Percentiles rank a stretch among this genome's conserved stretches.
Conservation (phyloP, 2,113 vertebrate genomes). For the Butorides virescens region DNA sequence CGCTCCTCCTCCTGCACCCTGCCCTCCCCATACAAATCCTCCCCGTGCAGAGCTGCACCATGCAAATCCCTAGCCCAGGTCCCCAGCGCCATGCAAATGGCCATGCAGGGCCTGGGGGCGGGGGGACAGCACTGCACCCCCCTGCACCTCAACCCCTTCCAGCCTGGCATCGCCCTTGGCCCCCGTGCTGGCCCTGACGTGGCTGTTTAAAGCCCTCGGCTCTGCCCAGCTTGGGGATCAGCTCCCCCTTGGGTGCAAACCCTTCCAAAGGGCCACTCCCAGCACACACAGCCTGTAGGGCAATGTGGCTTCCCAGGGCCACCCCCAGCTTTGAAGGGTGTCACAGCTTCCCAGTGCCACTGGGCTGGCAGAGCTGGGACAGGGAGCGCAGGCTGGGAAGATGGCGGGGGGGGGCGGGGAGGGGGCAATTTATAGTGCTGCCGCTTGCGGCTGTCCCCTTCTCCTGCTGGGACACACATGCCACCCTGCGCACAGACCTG, state of each 20-base stretch:
- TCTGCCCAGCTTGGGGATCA: rapidly evolving
- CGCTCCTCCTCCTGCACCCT: background rate
- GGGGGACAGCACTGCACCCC: rapidly evolving
- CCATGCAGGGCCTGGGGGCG: background rate
- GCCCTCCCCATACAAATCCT: constrained; percentile 2
- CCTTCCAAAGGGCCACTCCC: background rate
- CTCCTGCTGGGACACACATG: background rate
- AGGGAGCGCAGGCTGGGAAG: background rate
- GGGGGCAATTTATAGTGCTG: background rate
- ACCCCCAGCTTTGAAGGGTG: background rate
- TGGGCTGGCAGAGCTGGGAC: background rate
- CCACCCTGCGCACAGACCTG: background rate
- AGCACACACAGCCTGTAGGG: background rate
- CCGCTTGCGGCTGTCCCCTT: background rate
- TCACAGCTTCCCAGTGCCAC: background rate
- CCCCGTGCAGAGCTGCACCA: background rate
- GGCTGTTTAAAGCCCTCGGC: background rate
- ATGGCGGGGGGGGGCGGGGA: no score
- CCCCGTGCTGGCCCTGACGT: background rate
- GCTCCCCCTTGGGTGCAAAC: background rate
- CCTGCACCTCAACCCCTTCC: background rate
- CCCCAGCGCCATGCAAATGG: background rate
- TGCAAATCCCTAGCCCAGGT: background rate
- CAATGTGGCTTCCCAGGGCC: background rate
- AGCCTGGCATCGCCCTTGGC: background rate